These are phyloP conservation scores for Linurgus olivaceus DNA, from an alignment of 2,797 vertebrate genomes.

Conservation along the genomic window DNA sequence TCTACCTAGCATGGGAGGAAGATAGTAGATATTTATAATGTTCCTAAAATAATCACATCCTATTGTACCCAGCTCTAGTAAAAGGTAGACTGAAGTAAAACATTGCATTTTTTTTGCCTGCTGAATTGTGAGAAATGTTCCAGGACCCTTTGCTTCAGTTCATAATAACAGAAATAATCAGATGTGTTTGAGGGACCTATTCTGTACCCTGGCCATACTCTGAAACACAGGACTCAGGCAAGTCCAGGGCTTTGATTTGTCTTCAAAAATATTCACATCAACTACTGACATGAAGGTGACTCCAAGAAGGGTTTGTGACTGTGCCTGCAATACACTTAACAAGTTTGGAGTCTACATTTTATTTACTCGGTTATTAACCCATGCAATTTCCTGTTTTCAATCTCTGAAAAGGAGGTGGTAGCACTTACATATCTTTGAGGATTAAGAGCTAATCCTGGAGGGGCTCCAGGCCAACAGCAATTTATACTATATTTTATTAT, in stretches of 20 bases:
- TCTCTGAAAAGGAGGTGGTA: background rate
- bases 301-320: background rate
- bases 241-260: background rate
- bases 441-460: background rate
- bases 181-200: background rate
- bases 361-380: background rate
- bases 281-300: background rate
- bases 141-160: background rate
- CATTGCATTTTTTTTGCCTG: background rate
- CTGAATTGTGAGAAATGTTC: background rate
- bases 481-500: background rate
- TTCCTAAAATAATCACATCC: conserved; percentile 44
- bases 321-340: background rate
- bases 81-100: conserved; percentile 25
- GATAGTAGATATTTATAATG: conserved; percentile 47
- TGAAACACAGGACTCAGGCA: background rate
- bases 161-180: background rate
- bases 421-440: background rate
- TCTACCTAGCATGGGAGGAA: conserved; percentile 46
- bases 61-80: background rate
- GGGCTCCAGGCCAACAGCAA: background rate
- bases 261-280: background rate
- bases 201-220: accelerated
- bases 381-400: background rate
- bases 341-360: background rate